Conservation (phyloP, 1,140 invertebrate species). For the Zaprionus nigranus region DNA sequence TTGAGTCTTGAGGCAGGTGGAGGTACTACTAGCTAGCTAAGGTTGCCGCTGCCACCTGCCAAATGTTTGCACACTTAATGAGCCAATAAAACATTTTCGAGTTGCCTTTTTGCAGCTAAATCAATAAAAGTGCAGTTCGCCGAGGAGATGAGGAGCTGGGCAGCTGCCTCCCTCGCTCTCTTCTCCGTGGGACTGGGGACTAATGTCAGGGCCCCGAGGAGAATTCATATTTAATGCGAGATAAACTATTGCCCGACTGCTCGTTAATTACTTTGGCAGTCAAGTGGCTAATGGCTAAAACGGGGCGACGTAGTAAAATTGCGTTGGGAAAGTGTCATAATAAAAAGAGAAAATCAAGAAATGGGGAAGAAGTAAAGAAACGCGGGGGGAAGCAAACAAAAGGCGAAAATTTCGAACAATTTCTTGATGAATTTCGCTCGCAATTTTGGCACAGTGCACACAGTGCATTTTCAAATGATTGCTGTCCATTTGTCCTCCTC, state of each 20-base stretch:
- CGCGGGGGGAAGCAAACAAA: not conserved
- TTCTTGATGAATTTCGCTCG: constrained; percentile 27
- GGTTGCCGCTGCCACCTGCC: constrained; percentile 14
- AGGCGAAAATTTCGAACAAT: constrained; percentile 35
- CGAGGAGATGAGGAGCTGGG: too few relatives aligned
- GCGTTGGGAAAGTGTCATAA: constrained; percentile 25
- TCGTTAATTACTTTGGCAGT: constrained; percentile 62
- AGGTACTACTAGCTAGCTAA: not conserved
- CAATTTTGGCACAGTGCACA: constrained; percentile 56
- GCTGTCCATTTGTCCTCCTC: constrained; percentile 30
- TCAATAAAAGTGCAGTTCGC: constrained; percentile 61
- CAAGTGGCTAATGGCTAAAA: constrained; percentile 13
- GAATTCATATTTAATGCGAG: constrained; percentile 7
- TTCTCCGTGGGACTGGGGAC: not conserved
- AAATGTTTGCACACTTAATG: constrained; percentile 76
- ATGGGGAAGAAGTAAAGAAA: not conserved
- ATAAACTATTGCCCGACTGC: constrained; percentile 19
- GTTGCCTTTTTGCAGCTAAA: constrained; percentile 58
- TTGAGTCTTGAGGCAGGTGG: not conserved
- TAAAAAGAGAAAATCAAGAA: not conserved
- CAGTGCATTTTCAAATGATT: constrained; percentile 41
- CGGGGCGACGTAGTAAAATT: constrained; percentile 17
- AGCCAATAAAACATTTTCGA: constrained; percentile 60
- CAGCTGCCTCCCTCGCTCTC: too few relatives aligned
- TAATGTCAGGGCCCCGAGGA: constrained; percentile 26